Conservation (phyloP, 2,113 vertebrate genomes). For the Tylochromis polylepis region DNA sequence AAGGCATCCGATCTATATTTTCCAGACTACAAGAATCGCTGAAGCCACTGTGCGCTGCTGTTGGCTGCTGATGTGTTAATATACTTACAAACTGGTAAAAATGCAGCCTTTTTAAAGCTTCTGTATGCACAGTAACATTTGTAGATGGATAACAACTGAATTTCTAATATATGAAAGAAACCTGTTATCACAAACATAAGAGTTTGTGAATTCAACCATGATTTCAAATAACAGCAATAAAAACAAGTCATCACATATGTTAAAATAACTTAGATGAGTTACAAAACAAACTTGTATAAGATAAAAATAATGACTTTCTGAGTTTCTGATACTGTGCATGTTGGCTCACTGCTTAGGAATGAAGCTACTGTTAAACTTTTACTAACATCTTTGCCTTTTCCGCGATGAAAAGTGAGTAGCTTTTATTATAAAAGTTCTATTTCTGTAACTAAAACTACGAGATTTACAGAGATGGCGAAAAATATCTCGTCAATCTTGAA, state of each 20-base stretch:
- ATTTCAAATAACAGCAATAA: not conserved
- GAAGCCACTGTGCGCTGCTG: not conserved
- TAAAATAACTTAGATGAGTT: not conserved
- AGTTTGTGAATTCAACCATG: not conserved
- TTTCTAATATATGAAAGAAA: not conserved
- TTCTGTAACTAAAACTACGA: not conserved
- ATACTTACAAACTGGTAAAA: accelerated
- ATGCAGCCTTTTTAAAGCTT: not conserved
- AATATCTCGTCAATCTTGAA: not conserved
- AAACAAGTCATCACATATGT: not conserved
- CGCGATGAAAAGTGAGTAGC: accelerated
- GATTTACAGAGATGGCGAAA: not conserved
- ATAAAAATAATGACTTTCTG: not conserved
- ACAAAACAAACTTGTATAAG: not conserved
- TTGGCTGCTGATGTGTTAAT: not conserved
- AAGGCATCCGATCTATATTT: not conserved
- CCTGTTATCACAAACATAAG: not conserved
- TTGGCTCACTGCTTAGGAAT: not conserved
- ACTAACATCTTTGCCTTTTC: not conserved
- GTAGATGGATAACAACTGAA: not conserved
- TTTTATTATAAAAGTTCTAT: not conserved
- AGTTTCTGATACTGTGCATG: not conserved
- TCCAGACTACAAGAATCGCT: not conserved
- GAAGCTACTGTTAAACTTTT: not conserved
- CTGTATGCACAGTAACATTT: accelerated